Percentiles rank a stretch among this genome's conserved stretches.
phyloP scores from a whole-genome alignment of 2,797 vertebrate species.

The Sebastes hubbsi region DNA sequence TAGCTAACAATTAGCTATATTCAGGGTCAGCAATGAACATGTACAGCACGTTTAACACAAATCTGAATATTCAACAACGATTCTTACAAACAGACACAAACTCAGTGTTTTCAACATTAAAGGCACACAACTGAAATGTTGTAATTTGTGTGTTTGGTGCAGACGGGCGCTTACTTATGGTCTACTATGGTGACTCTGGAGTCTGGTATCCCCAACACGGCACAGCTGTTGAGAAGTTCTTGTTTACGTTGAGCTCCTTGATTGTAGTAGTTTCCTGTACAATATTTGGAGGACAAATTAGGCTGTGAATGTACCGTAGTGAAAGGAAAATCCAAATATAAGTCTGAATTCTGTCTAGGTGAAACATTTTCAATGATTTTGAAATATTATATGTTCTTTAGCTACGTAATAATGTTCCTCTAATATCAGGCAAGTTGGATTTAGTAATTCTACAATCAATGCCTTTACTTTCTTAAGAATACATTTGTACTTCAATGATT shows the following conservation, averaged over 20 bases:
- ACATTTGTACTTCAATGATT: background rate
- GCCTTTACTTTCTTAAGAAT: background rate
- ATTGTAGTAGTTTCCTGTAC: conserved; percentile 92
- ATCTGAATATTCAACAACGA: background rate
- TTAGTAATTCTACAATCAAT: background rate
- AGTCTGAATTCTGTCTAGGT: background rate
- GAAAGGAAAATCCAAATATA: background rate
- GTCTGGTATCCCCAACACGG: conserved; percentile 88
- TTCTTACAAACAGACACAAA: background rate
- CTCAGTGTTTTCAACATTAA: background rate
- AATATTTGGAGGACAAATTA: conserved; percentile 46
- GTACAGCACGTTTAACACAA: background rate
- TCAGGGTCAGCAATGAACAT: too few relatives aligned
- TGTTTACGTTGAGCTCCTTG: conserved; percentile 90
- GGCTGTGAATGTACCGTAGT: background rate
- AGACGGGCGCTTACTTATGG: conserved; percentile 85
- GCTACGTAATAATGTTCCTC: background rate
- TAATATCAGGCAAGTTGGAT: background rate
- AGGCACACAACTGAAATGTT: background rate
- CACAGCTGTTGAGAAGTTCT: conserved; percentile 92
- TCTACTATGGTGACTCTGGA: conserved; percentile 86
- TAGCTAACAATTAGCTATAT: background rate
- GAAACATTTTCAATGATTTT: background rate
- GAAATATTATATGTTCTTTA: background rate
- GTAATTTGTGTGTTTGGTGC: background rate